A percentile compares a stretch with the other conserved stretches of the same genome.
Conservation (phyloP, 92 coral and sea anemone species). For the Bergia puertoricense region DNA sequence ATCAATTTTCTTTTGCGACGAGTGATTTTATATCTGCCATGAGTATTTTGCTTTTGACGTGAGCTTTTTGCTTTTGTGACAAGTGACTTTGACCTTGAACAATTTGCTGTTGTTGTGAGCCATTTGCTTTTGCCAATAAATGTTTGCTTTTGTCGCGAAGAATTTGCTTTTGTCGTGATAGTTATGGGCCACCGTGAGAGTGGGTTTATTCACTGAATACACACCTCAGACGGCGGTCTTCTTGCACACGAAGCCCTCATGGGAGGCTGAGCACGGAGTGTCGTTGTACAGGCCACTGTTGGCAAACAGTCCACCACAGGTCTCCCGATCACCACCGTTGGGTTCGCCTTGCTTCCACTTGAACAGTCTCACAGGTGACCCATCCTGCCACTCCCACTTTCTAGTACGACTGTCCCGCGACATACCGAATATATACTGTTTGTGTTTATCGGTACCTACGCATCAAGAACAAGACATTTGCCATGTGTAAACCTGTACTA, state of each 20-base stretch:
- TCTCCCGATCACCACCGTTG: conserved; percentile 12
- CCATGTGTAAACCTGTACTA: background rate
- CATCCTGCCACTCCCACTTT: conserved; percentile 32
- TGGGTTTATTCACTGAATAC: background rate
- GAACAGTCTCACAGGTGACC: background rate
- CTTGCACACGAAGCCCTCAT: conserved; percentile 22
- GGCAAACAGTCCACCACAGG: conserved; percentile 20
- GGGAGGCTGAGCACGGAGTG: background rate
- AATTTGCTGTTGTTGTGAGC: too few species aligned
- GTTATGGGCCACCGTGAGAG: too few species aligned
- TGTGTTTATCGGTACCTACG: background rate
- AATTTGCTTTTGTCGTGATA: too few species aligned
- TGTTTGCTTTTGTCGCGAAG: too few species aligned
- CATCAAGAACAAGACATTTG: background rate
- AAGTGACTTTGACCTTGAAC: too few species aligned
- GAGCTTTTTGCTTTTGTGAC: too few species aligned
- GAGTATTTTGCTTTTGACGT: too few species aligned
- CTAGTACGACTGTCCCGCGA: background rate
- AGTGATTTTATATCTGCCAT: too few species aligned
- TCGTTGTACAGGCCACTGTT: conserved; percentile 21
- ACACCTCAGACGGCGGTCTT: conserved; percentile 6
- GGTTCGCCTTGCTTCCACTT: conserved; percentile 36
- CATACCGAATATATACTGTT: conserved; percentile 28
- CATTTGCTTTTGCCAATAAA: background rate
- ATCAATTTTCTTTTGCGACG: too few species aligned